Base-by-base conservation (phyloP, 2,797 vertebrate genomes). In the Sternotherus odoratus region DNA sequence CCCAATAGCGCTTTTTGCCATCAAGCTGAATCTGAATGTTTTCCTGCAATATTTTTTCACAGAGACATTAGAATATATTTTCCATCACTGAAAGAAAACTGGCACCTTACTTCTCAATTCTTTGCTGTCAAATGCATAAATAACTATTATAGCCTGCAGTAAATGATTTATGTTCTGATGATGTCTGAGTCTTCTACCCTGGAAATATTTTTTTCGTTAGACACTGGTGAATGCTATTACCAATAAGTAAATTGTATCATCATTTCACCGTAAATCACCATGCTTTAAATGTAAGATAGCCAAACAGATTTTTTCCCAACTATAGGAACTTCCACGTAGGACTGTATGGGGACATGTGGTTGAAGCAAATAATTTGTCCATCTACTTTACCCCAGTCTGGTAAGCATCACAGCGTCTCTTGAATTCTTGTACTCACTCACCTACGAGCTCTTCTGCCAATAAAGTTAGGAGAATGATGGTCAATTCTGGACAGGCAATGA, bases 161-260 rank as follows among this genome's bases (percentile, higher is more conserved):
- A 89, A 93, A 95, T 86, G 92, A 96, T 82, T 90, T 92, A 95
- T 85, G 83, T 75, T 89, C 93, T 95, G 93, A 91, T 88, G 90
- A 91, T 83, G 89, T 86, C 93, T 75, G 80, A 83, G 96, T 95
- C 94, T 94, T 86, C 92, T 82, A 66, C 84, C 91, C 89, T 94
- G 30, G 39, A 81, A 93, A 96, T 96, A 95, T 90, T 66, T 66
- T 66, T 95, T 95, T 94, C 94, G 91, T 96, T 93, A 93, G 96
- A 82, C 60, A 74, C 90, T 88, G 88, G 78, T 81, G 92, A 96
- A 96, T 85, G 82, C 86, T 86, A 93, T 94, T 95, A 95, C 78
- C 85, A 57, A 77, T 90, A 96, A 95, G 93, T 88, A 96, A 97
- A 94, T 81, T 89, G 91, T 95, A 95, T 91, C 92, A 96, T 85